Evolutionary conservation across 2,888 invertebrate species (phyloP).

Genomic region (Archaeoteleia sp.): DNA sequence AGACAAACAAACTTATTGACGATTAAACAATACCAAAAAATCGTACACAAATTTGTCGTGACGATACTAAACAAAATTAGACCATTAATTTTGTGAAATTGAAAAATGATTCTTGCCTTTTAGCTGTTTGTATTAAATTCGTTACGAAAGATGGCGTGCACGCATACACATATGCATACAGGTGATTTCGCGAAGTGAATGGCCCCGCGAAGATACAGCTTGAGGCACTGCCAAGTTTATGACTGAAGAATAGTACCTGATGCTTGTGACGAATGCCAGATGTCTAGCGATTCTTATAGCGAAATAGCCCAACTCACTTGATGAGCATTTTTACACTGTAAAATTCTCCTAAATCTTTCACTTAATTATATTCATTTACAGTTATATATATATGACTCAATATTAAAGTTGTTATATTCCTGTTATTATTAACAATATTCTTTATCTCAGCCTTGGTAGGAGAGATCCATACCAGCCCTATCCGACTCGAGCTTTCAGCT

Average conservation of each 20-base stretch:
- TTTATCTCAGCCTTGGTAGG: too few species aligned
- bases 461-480: too few species aligned
- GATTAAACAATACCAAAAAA: conserved; percentile 14
- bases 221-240: conserved; percentile 40
- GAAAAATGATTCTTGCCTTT: conserved; percentile 4
- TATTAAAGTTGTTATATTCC: too few species aligned
- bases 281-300: conserved; percentile 32
- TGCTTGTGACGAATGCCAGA: conserved; percentile 46
- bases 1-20: too few species aligned
- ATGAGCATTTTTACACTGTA: conserved; percentile 9
- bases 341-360: too few species aligned
- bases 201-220: conserved; percentile 27
- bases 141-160: conserved; percentile 36
- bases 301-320: conserved; percentile 26
- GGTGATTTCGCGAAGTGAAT: conserved; percentile 35
- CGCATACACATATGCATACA: too few species aligned
- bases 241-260: conserved; percentile 31
- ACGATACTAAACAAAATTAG: conserved; percentile 36
- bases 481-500: too few species aligned
- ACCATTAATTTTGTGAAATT: conserved; percentile 18
- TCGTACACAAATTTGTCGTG: conserved; percentile 8
- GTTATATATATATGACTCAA: too few species aligned
- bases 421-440: too few species aligned
- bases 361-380: too few species aligned
- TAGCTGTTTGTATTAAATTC: conserved; percentile 42